Percentiles rank a stretch among this genome's conserved stretches.
phyloP scores from a whole-genome alignment of 2,113 vertebrate genomes.

The Hucho hucho region DNA sequence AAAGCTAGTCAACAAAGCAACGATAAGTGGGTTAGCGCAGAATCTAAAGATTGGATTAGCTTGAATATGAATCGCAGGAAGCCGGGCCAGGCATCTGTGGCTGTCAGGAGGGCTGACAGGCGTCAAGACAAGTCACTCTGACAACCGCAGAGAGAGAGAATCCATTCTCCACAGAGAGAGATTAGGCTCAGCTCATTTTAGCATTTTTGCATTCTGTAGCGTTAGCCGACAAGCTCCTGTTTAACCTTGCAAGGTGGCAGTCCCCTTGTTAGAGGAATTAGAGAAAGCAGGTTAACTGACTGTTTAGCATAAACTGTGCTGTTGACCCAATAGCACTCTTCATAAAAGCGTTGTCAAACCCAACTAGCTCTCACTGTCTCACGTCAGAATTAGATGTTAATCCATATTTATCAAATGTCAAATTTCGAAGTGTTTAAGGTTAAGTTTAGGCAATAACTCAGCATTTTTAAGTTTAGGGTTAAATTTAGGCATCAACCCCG shows the following conservation, averaged over 20 bases:
- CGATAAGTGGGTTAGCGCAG: constrained; percentile 62
- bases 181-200: constrained; percentile 76
- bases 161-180: constrained; percentile 67
- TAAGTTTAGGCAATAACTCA: no score
- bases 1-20: constrained; percentile 60
- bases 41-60: constrained; percentile 80
- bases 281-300: constrained; percentile 55
- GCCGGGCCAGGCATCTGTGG: constrained; percentile 72
- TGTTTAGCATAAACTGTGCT: constrained; percentile 33
- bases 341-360: background rate
- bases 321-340: background rate
- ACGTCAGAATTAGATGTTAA: no score
- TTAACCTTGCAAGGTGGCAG: constrained; percentile 71
- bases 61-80: constrained; percentile 67
- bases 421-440: no score
- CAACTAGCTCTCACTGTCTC: no score
- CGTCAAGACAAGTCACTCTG: constrained; percentile 82
- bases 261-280: constrained; percentile 65
- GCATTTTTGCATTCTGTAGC: constrained; percentile 73
- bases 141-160: constrained; percentile 62
- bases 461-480: no score
- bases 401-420: no score
- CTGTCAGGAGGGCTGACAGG: constrained; percentile 78
- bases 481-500: no score
- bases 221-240: constrained; percentile 74